Base-by-base conservation (phyloP, 2,888 invertebrate species). In the Thelaira solivaga region DNA sequence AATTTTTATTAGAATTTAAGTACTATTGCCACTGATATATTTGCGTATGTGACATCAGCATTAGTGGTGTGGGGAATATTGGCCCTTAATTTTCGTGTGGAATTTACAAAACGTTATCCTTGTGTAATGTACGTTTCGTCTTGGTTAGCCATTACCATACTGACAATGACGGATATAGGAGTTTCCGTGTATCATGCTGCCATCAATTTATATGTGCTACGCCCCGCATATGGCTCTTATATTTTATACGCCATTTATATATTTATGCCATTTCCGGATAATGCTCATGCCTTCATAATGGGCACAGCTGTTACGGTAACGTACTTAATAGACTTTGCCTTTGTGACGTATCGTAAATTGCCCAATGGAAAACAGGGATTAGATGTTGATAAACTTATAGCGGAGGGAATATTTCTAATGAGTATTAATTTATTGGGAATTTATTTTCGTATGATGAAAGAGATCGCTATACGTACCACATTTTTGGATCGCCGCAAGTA, bases 371-470 rank as follows among this genome's bases (percentile, higher is more conserved):
- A 88, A 49, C 85, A 88, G 65, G 80, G 85, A 18, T 84, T 89
- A 41, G 88, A 87, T 81, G 88, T 89, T 62, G 88, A 87, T 76
- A 90, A 88, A 77, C 84, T 88, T 69, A 85, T 91, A 45, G 93
- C 94, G 7, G 96, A 97, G 85, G 89, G 81, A 13, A 86, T 88
- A 20, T 88, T 88, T 53, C 59, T 88, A 59, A 68, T 92, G 13
- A 94, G 94, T 81, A 92, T 95, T 7, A 97, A 96, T 86, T 90
- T 93, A 11, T 91, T 97, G 87, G 97, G 97, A 2, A 90, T 96
- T n/a, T 96, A 95, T 90, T 96, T 96, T 88, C 93, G 96, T 65
- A 92, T 95, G 82, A 93, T 97, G 92, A 95, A 95, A 80, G 97
- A 97, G 89, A 93, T 97, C 49, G 94, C 95, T 16, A 94, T 96